Conservation (phyloP, 2,888 invertebrate genomes). For the Cheilosia pagana region DNA sequence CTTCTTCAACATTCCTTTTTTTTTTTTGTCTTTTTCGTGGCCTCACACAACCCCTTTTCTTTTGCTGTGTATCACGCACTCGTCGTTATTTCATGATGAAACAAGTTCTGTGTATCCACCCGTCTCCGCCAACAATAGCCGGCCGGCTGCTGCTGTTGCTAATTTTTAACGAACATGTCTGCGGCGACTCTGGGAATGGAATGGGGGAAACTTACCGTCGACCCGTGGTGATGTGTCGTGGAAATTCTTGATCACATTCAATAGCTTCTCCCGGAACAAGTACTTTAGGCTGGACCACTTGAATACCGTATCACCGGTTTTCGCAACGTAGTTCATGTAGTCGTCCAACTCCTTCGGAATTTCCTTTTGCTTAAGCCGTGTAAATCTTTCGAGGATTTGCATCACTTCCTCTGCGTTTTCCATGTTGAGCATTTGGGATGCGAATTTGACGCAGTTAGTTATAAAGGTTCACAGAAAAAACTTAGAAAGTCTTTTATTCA, state of each 20-base stretch:
- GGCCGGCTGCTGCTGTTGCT: slow-evolving; percentile 58
- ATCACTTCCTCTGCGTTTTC: slow-evolving; percentile 94
- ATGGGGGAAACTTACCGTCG: slow-evolving; percentile 80
- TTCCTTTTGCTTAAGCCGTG: slow-evolving; percentile 90
- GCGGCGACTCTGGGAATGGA: slow-evolving; percentile 54
- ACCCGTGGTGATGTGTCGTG: slow-evolving; percentile 89
- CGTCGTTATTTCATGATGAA: slow-evolving; percentile 61
- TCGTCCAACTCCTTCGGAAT: slow-evolving; percentile 95
- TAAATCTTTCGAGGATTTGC: slow-evolving; percentile 92
- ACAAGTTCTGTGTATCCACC: slow-evolving; percentile 71
- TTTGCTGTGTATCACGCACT: slow-evolving; percentile 37
- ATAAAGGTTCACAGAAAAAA: slow-evolving; percentile 38
- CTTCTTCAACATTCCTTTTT: slow-evolving; percentile 24
- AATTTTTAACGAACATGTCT: slow-evolving; percentile 63
- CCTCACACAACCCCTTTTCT: slow-evolving; percentile 55
- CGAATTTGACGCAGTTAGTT: neutral
- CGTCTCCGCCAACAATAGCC: slow-evolving; percentile 57
- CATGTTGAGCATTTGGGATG: slow-evolving; percentile 83
- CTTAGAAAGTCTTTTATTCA: slow-evolving; percentile 15
- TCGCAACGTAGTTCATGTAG: slow-evolving; percentile 93
- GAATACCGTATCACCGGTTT: slow-evolving; percentile 96
- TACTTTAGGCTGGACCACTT: slow-evolving; percentile 95
- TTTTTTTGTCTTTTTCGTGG: slow-evolving; percentile 43
- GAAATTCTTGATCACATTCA: slow-evolving; percentile 94
- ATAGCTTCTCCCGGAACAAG: slow-evolving; percentile 93